Conservation (phyloP, 2,113 vertebrate species). For the Megaceryle maxima region DNA sequence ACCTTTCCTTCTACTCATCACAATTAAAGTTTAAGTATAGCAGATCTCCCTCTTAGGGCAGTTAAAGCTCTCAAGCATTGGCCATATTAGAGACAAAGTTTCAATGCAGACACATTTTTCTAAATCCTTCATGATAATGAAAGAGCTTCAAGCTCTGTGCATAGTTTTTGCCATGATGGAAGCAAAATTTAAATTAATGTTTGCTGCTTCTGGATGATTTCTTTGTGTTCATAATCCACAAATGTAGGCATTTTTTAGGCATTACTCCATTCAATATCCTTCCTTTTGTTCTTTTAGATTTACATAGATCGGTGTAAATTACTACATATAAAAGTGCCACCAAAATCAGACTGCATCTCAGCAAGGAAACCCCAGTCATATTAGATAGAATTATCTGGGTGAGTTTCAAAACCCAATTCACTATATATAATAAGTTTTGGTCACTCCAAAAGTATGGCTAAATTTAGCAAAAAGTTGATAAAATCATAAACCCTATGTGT, state of each 20-base stretch:
- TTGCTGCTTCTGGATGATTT: background rate
- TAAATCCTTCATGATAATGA: background rate
- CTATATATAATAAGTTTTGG: background rate
- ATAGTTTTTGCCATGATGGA: background rate
- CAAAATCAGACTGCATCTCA: background rate
- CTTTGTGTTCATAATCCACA: background rate
- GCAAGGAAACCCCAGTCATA: background rate
- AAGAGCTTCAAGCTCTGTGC: background rate
- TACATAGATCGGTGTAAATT: background rate
- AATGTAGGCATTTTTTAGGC: background rate
- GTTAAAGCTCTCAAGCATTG: background rate
- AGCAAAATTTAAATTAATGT: background rate
- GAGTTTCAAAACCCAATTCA: background rate
- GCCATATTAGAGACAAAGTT: background rate
- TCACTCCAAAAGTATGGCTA: background rate
- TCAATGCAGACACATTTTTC: background rate
- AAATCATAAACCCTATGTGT: background rate
- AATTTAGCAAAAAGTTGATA: background rate
- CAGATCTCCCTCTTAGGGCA: background rate
- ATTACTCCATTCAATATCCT: background rate
- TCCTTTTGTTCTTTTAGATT: background rate
- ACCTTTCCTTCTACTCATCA: background rate
- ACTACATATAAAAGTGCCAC: background rate
- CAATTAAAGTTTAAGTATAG: background rate
- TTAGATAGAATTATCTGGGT: background rate